phyloP scores from a whole-genome alignment of 1,140 invertebrate genomes.

The Apocrypta bakeri region DNA sequence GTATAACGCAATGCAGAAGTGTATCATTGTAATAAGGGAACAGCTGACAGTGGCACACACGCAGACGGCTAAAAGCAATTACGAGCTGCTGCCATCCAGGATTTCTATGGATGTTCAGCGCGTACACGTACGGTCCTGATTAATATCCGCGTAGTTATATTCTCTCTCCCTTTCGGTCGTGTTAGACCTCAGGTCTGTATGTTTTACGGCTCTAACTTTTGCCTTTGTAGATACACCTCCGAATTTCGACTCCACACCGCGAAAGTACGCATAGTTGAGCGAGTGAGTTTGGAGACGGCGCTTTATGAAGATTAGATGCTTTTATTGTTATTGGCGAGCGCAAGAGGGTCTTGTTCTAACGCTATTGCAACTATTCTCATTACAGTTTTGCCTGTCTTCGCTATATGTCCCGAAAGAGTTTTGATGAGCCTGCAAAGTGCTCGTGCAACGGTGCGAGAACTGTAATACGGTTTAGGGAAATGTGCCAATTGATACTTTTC shows the following conservation, averaged over 20 bases:
- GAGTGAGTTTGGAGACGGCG: neutral
- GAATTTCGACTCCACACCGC: constrained; percentile 12
- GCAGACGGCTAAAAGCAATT: constrained; percentile 63
- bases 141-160: constrained; percentile 55
- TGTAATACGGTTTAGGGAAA: neutral
- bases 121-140: constrained; percentile 42
- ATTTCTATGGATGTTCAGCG: constrained; percentile 55
- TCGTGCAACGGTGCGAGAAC: neutral
- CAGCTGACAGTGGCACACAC: constrained; percentile 66
- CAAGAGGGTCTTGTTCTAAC: neutral
- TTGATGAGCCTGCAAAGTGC: constrained; percentile 20
- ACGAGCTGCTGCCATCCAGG: constrained; percentile 57
- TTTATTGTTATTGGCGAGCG: constrained; percentile 60
- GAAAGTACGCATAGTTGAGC: too few relatives aligned
- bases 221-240: constrained; percentile 21
- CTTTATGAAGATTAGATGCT: constrained; percentile 61
- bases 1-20: constrained; percentile 49
- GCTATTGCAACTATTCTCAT: constrained; percentile 44
- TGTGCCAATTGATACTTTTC: constrained; percentile 14
- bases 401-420: neutral
- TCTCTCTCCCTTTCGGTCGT: constrained; percentile 31
- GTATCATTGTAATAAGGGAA: constrained; percentile 66
- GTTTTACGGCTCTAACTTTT: neutral
- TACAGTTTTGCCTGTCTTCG: constrained; percentile 13
- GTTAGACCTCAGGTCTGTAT: neutral